Conservation (phyloP, 2,888 invertebrate species). For the Nephrotoma guestfalica region DNA sequence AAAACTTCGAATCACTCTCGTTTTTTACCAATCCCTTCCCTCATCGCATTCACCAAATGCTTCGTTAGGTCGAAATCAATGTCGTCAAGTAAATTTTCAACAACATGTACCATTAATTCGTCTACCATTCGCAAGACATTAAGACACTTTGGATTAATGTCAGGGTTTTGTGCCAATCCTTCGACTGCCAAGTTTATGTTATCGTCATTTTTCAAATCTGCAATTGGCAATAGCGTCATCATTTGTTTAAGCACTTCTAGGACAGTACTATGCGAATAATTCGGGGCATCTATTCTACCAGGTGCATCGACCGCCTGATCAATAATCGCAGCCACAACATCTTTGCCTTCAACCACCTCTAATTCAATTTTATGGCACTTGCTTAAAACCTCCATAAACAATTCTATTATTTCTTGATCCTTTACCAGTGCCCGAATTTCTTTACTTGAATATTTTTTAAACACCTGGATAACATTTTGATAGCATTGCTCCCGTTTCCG, state of each 20-base stretch:
- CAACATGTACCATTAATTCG: slow-evolving; percentile 19
- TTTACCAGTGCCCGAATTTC: slow-evolving; percentile 24
- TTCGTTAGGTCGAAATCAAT: slow-evolving; percentile 16
- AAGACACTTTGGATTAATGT: slow-evolving; percentile 23
- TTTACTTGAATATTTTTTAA: slow-evolving; percentile 24
- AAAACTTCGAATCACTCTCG: not conserved
- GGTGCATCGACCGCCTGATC: not conserved
- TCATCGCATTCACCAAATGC: slow-evolving; percentile 3
- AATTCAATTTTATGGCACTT: not conserved
- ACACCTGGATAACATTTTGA: slow-evolving; percentile 22
- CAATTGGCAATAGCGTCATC: slow-evolving; percentile 12
- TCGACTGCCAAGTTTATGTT: slow-evolving; percentile 15
- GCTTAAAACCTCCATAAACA: slow-evolving; percentile 15
- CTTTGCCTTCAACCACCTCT: not conserved
- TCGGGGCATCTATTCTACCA: not conserved
- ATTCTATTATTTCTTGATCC: slow-evolving; percentile 20
- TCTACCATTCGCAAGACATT: slow-evolving; percentile 20
- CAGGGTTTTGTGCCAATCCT: slow-evolving; percentile 19
- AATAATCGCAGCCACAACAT: not conserved
- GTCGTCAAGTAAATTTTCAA: slow-evolving; percentile 24
- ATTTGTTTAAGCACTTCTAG: slow-evolving; percentile 3
- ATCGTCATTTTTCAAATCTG: slow-evolving; percentile 7
- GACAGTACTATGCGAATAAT: not conserved
- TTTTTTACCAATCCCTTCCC: not conserved
- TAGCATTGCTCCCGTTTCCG: slow-evolving; percentile 24